Evolutionary conservation across 2,888 invertebrate genomes (phyloP), one percentile per base, ranked within the genome.

Genomic region (Tortrix viridana): DNA sequence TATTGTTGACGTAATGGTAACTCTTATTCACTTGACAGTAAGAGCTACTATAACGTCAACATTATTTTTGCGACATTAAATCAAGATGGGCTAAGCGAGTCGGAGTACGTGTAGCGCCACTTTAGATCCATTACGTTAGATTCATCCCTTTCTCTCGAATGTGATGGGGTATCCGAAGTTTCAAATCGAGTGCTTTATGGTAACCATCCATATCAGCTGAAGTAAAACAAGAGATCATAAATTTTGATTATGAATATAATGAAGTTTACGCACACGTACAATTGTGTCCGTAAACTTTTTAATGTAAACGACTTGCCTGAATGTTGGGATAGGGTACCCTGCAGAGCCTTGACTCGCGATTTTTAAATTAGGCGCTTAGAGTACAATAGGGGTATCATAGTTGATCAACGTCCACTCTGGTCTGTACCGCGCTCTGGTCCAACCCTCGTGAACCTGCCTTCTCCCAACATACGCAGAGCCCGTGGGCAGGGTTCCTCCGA

Each of bases 271-370:
- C 55, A 76, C 84, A 84, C 86, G 79, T 78, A 74, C 73, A 71
- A 75, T 86, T 85, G 82, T 82, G 81, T 86, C 82, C 82, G 70
- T 76, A 84, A 80, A 70, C 75, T 79, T 77, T 60, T 69, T 66
- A 68, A 54, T 65, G 72, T 65, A 68, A 78, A 71, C 72, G 82
- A 86, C 89, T 95, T 96, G 96, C 97, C 97, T 97, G 97, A 97
- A 97, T 97, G 97, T 97, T 97, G 97, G 97, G 97, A 97, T 97
- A 97, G 97, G 97, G 97, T 97, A 97, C 96, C 96, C 96, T 96
- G 96, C 87, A 87, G 88, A 91, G 90, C 89, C 91, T 86, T 86
- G 80, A 89, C 90, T 80, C 86, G 86, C 86, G 83, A 73, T 71
- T 66, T 67, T 26, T 55, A 60, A 59, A 64, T 82, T 62, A 69